A percentile compares a stretch with the other conserved stretches of the same genome.
Evolutionary conservation across 2,797 vertebrate genomes (phyloP).

Genomic region (Protosalanx chinensis): DNA sequence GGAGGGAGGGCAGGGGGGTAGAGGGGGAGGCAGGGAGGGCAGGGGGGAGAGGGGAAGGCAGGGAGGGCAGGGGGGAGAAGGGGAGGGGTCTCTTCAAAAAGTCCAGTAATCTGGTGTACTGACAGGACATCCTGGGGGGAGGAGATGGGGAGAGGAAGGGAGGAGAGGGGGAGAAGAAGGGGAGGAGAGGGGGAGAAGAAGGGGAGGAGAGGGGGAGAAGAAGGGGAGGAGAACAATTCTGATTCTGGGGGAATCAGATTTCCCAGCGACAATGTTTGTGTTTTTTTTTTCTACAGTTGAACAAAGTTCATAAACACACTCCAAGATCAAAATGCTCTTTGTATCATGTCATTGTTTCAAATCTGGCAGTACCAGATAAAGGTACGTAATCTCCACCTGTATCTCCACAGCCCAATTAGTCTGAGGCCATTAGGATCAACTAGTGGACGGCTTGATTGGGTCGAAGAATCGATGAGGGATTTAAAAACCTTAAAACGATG

Average conservation of each 20-base stretch:
- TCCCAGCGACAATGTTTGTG: too few relatives aligned
- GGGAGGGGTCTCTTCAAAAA: conserved; percentile 31
- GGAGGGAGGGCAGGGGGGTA: too few relatives aligned
- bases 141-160: conserved; percentile 29
- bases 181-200: not conserved
- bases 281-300: too few relatives aligned
- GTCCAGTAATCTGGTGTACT: conserved; percentile 66
- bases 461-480: conserved; percentile 30
- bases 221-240: too few relatives aligned
- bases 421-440: conserved; percentile 33
- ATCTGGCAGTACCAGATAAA: conserved; percentile 15
- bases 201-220: not conserved
- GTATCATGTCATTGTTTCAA: not conserved
- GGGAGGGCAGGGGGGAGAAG: too few relatives aligned
- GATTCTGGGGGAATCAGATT: too few relatives aligned
- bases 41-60: too few relatives aligned
- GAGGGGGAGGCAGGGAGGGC: too few relatives aligned
- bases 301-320: too few relatives aligned
- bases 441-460: conserved; percentile 20
- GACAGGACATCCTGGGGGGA: conserved; percentile 34
- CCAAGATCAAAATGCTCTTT: too few relatives aligned
- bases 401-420: conserved; percentile 44
- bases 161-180: too few relatives aligned
- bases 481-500: conserved; percentile 16
- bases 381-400: not conserved